Percentiles rank a stretch among this genome's conserved stretches.
These are phyloP conservation scores for Lethrus apterus DNA, from an alignment of 1,140 invertebrate genomes.

Conservation along the genomic window DNA sequence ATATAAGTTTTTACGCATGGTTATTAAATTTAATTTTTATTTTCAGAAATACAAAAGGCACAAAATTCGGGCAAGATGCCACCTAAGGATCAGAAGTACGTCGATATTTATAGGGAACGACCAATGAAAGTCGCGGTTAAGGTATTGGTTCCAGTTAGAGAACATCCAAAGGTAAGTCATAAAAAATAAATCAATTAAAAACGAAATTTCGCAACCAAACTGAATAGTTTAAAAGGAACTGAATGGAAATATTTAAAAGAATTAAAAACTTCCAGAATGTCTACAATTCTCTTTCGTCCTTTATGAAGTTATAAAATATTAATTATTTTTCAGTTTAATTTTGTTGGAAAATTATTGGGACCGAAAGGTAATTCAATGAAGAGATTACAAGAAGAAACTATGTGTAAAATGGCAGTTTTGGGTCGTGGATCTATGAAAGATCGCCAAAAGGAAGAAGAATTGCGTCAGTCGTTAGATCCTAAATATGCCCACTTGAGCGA, in stretches of 20 bases:
- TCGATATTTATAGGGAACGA: conserved; percentile 76
- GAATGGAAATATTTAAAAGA: too few species aligned
- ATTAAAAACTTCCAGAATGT: too few species aligned
- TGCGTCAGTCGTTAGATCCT: conserved; percentile 72
- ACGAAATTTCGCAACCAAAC: too few species aligned
- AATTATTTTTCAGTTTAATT: conserved; percentile 75
- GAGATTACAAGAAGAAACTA: conserved; percentile 82
- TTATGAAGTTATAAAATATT: conserved; percentile 16
- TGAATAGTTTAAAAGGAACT: too few species aligned
- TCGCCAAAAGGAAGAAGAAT: conserved; percentile 83
- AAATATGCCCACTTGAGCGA: conserved; percentile 85
- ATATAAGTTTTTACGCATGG: too few species aligned
- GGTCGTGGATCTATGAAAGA: conserved; percentile 87
- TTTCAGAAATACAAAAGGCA: conserved; percentile 26
- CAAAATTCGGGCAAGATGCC: conserved; percentile 26
- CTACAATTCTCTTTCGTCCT: too few species aligned
- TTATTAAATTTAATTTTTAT: too few species aligned
- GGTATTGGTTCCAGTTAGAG: conserved; percentile 70
- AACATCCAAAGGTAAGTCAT: conserved; percentile 73
- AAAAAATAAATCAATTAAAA: too few species aligned
- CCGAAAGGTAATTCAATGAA: conserved; percentile 88
- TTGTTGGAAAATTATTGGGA: conserved; percentile 84
- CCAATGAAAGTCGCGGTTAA: conserved; percentile 73
- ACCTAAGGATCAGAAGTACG: conserved; percentile 28
- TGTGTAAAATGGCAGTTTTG: conserved; percentile 88